A percentile compares a stretch with the other conserved stretches of the same genome.
These are phyloP conservation scores for Eupithecia abbreviata DNA, from an alignment of 2,888 invertebrate genomes.

Conservation along the genomic window DNA sequence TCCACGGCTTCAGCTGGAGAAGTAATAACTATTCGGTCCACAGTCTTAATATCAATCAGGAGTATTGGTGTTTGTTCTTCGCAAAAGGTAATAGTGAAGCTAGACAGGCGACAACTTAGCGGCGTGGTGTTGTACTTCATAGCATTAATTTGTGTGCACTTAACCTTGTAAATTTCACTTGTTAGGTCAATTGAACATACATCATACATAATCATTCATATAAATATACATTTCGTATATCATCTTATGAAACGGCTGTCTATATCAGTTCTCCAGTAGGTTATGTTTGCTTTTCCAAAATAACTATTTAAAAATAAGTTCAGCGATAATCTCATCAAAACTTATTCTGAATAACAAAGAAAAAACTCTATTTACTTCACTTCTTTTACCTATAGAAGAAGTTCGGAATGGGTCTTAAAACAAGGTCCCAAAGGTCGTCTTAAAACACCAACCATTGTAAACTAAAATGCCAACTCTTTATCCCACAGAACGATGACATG, in stretches of 20 bases:
- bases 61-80: not conserved
- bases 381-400: not conserved
- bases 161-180: conserved; percentile 28
- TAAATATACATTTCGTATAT: too few relatives aligned
- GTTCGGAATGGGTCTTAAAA: too few relatives aligned
- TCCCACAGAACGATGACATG: conserved; percentile 87
- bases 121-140: conserved; percentile 21
- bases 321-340: too few relatives aligned
- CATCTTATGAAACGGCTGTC: too few relatives aligned
- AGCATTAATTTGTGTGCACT: conserved; percentile 7
- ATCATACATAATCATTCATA: too few relatives aligned
- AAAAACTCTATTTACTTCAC: not conserved
- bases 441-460: not conserved
- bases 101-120: not conserved
- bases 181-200: not conserved
- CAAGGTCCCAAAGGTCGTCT: not conserved
- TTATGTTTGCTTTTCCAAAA: too few relatives aligned
- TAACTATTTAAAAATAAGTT: too few relatives aligned
- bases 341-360: not conserved
- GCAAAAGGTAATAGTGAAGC: not conserved
- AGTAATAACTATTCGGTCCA: not conserved
- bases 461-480: not conserved
- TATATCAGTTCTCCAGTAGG: too few relatives aligned
- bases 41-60: not conserved
- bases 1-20: not conserved